Percentiles rank a stretch among this genome's conserved stretches.
Evolutionary conservation across 2,797 vertebrate species (phyloP).

Genomic region (Lagocephalus sceleratus): DNA sequence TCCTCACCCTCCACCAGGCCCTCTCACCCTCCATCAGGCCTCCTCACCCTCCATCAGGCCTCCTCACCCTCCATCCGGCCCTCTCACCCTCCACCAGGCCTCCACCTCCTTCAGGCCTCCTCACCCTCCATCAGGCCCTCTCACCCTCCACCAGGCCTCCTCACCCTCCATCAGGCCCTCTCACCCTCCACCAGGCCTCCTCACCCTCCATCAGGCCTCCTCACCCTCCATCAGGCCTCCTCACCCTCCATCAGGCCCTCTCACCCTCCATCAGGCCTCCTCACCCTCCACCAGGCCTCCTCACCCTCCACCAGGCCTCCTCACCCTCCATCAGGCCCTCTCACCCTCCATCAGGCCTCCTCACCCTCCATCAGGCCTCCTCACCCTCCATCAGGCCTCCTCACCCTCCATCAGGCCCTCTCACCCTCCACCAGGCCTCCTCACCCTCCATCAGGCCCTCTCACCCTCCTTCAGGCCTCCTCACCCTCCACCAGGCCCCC

Average conservation of each 20-base stretch:
- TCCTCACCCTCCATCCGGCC: constrained; percentile 84
- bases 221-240: constrained; percentile 86
- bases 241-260: constrained; percentile 86
- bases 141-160: too few species aligned
- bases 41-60: constrained; percentile 86
- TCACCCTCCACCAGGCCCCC: constrained; percentile 95
- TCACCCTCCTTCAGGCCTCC: too few species aligned
- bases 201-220: constrained; percentile 86
- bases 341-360: constrained; percentile 86
- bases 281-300: constrained; percentile 95
- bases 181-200: too few species aligned
- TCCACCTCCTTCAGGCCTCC: too few species aligned
- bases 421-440: too few species aligned
- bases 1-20: too few species aligned
- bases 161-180: constrained; percentile 95
- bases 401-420: constrained; percentile 95
- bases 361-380: constrained; percentile 86
- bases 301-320: too few species aligned
- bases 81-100: constrained; percentile 90
- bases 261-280: constrained; percentile 86
- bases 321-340: constrained; percentile 86
- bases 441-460: constrained; percentile 95
- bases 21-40: constrained; percentile 86
- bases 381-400: constrained; percentile 86
- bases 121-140: constrained; percentile 95